Evolutionary conservation across 2,113 vertebrate genomes (phyloP).

Genomic region (Tympanuchus pallidicinctus): DNA sequence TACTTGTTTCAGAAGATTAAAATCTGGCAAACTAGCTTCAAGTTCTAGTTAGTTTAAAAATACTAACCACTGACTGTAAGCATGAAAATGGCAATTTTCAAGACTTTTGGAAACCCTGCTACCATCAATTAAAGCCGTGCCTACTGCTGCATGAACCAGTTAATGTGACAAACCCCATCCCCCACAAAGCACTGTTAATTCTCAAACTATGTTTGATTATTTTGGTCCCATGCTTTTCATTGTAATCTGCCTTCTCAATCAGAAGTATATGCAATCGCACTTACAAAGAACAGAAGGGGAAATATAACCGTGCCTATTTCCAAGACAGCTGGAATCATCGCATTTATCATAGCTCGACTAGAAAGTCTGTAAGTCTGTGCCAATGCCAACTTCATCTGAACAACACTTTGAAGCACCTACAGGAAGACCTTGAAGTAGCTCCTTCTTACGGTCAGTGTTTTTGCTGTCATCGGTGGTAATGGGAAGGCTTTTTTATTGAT

Average conservation of each 20-base stretch:
- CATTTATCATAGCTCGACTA: slow-evolving; percentile 35
- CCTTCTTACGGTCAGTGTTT: slow-evolving; percentile 51
- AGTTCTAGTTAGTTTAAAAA: neutral
- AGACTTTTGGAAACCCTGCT: neutral
- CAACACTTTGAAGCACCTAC: slow-evolving; percentile 19
- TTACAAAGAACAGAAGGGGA: neutral
- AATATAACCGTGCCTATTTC: neutral
- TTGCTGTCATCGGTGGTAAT: slow-evolving; percentile 50
- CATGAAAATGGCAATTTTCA: neutral
- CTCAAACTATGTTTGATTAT: slow-evolving; percentile 30
- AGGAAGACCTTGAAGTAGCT: slow-evolving; percentile 42
- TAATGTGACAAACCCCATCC: neutral
- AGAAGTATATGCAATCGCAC: slow-evolving; percentile 25
- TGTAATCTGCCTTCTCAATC: slow-evolving; percentile 20
- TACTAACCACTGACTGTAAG: neutral
- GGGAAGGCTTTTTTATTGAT: slow-evolving; percentile 48
- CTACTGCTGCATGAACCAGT: neutral
- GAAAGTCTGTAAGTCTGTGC: neutral
- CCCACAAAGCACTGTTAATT: neutral
- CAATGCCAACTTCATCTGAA: neutral
- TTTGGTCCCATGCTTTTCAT: neutral
- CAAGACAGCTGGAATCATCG: neutral
- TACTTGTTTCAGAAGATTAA: neutral
- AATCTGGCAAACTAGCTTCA: neutral
- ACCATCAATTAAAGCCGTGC: neutral